Evolutionary conservation across 1,140 invertebrate species (phyloP).

Genomic region (Calephelis virginiensis): DNA sequence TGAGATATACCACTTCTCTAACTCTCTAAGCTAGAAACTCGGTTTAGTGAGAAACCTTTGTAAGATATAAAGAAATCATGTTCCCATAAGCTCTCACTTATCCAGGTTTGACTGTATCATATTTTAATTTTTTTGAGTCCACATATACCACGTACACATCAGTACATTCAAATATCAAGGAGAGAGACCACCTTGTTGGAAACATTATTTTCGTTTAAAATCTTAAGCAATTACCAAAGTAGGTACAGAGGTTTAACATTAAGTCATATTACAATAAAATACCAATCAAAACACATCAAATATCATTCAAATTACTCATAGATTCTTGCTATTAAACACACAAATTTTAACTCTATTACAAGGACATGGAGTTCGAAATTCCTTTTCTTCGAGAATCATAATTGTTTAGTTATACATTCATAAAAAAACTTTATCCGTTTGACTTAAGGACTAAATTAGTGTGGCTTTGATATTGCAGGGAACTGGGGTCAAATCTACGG

Average conservation of each 20-base stretch:
- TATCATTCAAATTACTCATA: slow-evolving; percentile 12
- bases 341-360: slow-evolving; percentile 13
- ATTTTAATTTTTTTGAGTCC: too few species aligned
- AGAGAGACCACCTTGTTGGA: too few species aligned
- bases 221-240: neutral
- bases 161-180: too few species aligned
- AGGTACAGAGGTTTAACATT: neutral
- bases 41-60: too few species aligned
- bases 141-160: too few species aligned
- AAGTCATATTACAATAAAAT: slow-evolving; percentile 2
- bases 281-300: slow-evolving; percentile 11
- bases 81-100: too few species aligned
- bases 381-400: neutral
- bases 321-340: neutral
- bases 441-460: neutral
- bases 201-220: neutral
- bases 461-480: neutral
- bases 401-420: neutral
- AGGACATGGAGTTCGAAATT: neutral
- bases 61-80: too few species aligned
- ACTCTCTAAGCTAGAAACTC: too few species aligned
- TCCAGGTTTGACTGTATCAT: too few species aligned
- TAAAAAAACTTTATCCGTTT: neutral
- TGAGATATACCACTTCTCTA: too few species aligned
- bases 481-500: slow-evolving; percentile 32